Evolutionary conservation across 1,140 invertebrate genomes (phyloP), one percentile per base, ranked within the genome.

Genomic region (Tribolium madens): DNA sequence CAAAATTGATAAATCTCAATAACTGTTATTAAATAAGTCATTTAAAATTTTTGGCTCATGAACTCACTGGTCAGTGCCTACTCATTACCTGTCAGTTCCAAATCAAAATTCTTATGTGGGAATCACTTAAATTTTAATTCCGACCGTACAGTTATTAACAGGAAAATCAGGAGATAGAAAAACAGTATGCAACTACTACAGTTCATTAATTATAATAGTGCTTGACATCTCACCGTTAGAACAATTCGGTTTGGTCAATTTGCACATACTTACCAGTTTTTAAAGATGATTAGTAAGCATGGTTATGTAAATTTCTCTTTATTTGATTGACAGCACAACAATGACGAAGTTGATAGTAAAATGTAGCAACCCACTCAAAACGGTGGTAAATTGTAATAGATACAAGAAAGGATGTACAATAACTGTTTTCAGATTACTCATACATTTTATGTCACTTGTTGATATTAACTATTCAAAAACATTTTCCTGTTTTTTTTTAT

Each of bases 171-270:
- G 12, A 50, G 15, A 7, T 50, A 50, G 6, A 50, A 50, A 50
- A 15, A 50, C 12, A 14, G 48, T 14, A 50, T 50, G 48, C 48
- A 50, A 15, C 48, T 17, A 42, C 48, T 7, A 13, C 13, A 50
- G 5, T 50, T 64, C 57, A 64, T 64, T 64, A 64, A 64, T 64
- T 64, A 64, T 64, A 31, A 64, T 14, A 64, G 26, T 33, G 13
- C 12, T 33, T 64, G 57, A 64, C 57, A 64, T 13, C n/a, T 15
- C 6, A 64, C 57, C 57, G 57, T 64, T 64, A 64, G 57, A 64
- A 64, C 57, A 64, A 33, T 64, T 21, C 52, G 52, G 17, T 57
- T 17, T 57, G 52, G 52, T 26, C 57, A 33, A 64, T 64, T 64
- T 64, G 57, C 57, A 33, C 26, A 64, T 33, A 64, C 21, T 26